Conservation (phyloP, 2,797 vertebrate genomes). For the Psittacula echo region DNA sequence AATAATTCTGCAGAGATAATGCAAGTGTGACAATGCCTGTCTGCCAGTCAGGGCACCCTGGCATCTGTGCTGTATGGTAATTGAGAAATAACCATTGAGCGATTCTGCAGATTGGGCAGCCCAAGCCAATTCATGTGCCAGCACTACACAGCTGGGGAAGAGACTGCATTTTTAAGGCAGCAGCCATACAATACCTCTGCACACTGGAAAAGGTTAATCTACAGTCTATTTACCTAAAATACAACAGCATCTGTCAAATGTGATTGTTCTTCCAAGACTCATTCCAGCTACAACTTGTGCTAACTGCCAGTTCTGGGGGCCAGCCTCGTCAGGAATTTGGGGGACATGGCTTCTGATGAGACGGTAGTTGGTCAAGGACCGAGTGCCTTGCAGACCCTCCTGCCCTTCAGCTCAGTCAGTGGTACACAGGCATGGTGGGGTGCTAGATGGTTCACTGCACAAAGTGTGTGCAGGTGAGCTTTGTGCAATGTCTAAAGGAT, state of each 20-base stretch:
- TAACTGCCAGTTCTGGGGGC: not conserved
- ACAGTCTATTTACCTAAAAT: not conserved
- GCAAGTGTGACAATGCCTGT: slow-evolving; percentile 16
- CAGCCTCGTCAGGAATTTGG: not conserved
- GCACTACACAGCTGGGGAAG: not conserved
- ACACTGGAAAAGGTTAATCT: not conserved
- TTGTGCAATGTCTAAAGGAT: not conserved
- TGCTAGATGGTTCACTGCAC: too few species aligned
- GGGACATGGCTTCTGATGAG: not conserved
- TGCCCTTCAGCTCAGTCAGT: not conserved
- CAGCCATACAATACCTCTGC: not conserved
- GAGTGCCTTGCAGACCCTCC: not conserved
- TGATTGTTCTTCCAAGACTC: not conserved
- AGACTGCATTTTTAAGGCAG: not conserved
- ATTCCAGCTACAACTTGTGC: not conserved
- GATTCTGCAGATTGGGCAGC: not conserved
- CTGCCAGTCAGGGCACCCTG: slow-evolving; percentile 18
- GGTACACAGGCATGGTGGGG: accelerated
- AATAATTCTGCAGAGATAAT: slow-evolving; percentile 45
- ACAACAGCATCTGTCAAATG: not conserved
- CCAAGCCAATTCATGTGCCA: not conserved
- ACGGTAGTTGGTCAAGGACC: not conserved
- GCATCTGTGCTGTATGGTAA: not conserved
- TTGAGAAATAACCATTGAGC: not conserved
- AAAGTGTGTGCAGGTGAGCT: not conserved